Evolutionary conservation across 2,113 vertebrate species (phyloP).

Genomic region (Damaliscus lunatus): DNA sequence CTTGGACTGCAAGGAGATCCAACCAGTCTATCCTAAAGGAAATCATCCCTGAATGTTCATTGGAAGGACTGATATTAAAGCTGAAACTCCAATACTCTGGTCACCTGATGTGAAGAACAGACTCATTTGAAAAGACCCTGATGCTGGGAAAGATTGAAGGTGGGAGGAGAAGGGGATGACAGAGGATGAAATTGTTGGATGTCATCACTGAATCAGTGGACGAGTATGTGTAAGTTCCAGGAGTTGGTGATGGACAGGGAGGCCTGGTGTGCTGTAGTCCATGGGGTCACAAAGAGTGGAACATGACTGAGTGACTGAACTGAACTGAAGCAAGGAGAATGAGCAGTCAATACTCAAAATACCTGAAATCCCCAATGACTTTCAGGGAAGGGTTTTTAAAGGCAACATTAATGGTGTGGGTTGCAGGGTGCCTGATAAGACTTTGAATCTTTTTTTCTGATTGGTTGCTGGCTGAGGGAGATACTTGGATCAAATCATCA

Average conservation of each 20-base stretch:
- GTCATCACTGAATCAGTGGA: not conserved
- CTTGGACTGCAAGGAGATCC: not conserved
- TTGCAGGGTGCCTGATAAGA: not conserved
- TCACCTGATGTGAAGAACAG: not conserved
- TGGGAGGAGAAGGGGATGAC: not conserved
- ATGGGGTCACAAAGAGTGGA: not conserved
- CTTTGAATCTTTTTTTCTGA: not conserved
- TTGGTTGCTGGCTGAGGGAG: not conserved
- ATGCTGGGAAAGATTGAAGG: not conserved
- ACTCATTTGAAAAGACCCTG: not conserved
- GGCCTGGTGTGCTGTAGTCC: not conserved
- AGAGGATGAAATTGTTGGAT: not conserved
- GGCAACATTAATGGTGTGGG: not conserved
- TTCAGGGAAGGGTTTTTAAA: not conserved
- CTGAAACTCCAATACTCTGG: not conserved
- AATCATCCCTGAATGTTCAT: not conserved
- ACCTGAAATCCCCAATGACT: not conserved
- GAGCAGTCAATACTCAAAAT: not conserved
- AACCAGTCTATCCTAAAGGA: not conserved
- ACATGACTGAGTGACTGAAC: not conserved
- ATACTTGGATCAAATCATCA: not conserved
- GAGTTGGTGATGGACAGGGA: not conserved
- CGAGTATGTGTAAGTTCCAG: not conserved
- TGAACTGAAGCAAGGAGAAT: not conserved
- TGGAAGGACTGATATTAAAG: not conserved